phyloP scores from a whole-genome alignment of 37 sponge, comb jelly and placozoan species.

The Hormiphora californensis region DNA sequence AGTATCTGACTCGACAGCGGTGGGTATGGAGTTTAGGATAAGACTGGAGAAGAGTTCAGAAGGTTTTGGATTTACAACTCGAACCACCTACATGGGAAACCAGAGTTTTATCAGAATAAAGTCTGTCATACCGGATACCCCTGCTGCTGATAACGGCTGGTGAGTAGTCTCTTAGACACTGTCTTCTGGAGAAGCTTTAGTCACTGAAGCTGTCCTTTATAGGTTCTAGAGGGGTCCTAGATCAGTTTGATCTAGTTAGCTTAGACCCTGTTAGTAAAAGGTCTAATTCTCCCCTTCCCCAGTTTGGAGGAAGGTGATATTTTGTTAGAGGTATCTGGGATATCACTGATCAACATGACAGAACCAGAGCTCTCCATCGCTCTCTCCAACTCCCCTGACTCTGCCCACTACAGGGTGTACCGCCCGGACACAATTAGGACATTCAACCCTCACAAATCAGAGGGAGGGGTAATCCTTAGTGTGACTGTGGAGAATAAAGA shows the following conservation, averaged over 20 bases:
- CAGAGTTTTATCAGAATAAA: conserved; percentile 37
- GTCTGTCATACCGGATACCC: background rate
- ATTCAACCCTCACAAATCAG: background rate
- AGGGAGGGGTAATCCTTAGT: background rate
- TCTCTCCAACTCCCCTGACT: background rate
- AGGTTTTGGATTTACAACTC: background rate
- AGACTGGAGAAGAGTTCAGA: background rate
- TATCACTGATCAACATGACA: background rate
- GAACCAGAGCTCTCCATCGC: background rate
- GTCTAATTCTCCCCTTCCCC: background rate
- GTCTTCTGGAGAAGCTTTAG: background rate
- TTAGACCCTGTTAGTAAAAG: too few species aligned
- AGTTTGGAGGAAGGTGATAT: conserved; percentile 32
- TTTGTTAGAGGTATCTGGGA: background rate
- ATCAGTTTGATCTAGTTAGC: too few species aligned
- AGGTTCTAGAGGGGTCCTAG: background rate
- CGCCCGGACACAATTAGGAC: conserved; percentile 13
- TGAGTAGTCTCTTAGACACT: background rate
- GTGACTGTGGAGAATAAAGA: background rate
- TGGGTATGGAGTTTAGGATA: background rate
- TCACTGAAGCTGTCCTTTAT: too few species aligned
- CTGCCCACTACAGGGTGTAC: background rate
- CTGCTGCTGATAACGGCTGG: background rate
- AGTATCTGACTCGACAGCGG: too few species aligned
- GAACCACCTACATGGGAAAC: conserved; percentile 33